Evolutionary conservation across 2,113 vertebrate genomes (phyloP).

Genomic region (Phalacrocorax brasilianus): DNA sequence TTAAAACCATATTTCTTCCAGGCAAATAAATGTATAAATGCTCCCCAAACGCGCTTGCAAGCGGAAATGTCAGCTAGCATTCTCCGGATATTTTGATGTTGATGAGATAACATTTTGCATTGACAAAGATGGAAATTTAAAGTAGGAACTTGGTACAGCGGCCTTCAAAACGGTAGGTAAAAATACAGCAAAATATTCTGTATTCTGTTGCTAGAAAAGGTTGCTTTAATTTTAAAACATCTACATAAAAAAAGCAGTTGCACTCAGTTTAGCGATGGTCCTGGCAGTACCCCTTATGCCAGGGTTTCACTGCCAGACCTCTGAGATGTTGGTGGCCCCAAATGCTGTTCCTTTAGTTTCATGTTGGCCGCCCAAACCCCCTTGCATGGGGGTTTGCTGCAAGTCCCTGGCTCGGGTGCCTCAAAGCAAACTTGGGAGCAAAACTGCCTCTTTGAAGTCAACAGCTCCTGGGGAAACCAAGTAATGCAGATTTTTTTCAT

Average conservation of each 20-base stretch:
- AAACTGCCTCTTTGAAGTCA: background rate
- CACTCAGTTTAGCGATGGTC: background rate
- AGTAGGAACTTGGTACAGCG: background rate
- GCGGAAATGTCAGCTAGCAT: background rate
- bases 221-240: background rate
- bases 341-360: background rate
- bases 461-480: background rate
- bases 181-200: background rate
- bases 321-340: background rate
- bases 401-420: background rate
- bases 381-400: background rate
- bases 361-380: background rate
- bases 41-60: background rate
- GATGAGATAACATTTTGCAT: background rate
- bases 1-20: conserved; percentile 47
- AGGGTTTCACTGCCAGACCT: background rate
- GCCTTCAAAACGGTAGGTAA: background rate
- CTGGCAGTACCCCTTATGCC: background rate
- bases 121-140: background rate
- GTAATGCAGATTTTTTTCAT: fast-evolving
- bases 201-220: background rate
- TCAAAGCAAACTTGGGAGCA: background rate
- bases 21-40: conserved; percentile 11
- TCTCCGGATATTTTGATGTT: conserved; percentile 23
- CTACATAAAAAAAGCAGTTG: background rate